phyloP scores from a whole-genome alignment of 2,113 vertebrate genomes.

The Myocastor coypus region DNA sequence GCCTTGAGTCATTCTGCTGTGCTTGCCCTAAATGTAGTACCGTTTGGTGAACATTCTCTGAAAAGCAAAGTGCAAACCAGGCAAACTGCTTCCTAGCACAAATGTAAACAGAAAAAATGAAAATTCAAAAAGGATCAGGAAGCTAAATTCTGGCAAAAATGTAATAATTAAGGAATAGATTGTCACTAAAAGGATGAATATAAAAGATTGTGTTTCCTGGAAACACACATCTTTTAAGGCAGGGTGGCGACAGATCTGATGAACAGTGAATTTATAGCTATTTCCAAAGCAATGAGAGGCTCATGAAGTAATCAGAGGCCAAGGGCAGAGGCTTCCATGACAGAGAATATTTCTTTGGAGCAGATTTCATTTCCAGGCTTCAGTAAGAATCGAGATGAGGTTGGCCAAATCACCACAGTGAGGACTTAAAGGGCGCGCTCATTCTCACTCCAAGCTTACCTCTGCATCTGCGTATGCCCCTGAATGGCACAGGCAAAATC shows the following conservation, averaged over 20 bases:
- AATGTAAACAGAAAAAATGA: slow-evolving; percentile 1
- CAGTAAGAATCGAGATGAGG: background rate
- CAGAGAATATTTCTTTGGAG: background rate
- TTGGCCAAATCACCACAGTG: slow-evolving; percentile 1
- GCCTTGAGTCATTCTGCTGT: background rate
- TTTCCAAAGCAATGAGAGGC: background rate
- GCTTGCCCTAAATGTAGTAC: background rate
- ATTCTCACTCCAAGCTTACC: slow-evolving; percentile 5
- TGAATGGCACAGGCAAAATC: background rate
- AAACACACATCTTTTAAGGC: background rate
- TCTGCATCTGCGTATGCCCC: background rate
- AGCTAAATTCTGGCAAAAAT: background rate
- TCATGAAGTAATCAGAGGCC: slow-evolving; percentile 17
- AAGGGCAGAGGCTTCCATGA: background rate
- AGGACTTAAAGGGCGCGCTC: slow-evolving; percentile 28
- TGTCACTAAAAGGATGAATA: background rate
- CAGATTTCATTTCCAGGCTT: background rate
- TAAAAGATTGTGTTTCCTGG: background rate
- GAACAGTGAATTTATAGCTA: background rate
- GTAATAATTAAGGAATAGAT: background rate
- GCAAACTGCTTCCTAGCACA: background rate
- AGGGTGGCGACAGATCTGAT: background rate
- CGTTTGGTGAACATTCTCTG: background rate
- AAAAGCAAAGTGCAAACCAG: background rate
- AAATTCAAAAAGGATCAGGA: background rate